Evolutionary conservation across 2,113 vertebrate genomes (phyloP).

Genomic region (Castor canadensis): DNA sequence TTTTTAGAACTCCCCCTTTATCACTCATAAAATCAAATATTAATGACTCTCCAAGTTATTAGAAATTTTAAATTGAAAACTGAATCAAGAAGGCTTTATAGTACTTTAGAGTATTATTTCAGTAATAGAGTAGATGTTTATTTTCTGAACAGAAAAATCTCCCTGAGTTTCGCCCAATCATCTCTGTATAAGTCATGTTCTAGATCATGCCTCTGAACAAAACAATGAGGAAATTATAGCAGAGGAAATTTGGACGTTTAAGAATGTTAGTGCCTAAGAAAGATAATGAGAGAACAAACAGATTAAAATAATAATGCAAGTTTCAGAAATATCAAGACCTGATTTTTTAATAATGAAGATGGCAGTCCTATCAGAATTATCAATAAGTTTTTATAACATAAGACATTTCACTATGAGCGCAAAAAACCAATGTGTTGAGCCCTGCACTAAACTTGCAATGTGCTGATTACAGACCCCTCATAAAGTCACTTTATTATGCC

Average conservation of each 20-base stretch:
- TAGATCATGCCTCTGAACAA: slow-evolving; percentile 47
- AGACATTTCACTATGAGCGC: slow-evolving; percentile 46
- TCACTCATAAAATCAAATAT: slow-evolving; percentile 21
- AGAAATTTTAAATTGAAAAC: slow-evolving; percentile 4
- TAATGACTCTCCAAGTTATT: background rate
- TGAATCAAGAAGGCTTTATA: background rate
- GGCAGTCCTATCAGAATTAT: slow-evolving; percentile 59
- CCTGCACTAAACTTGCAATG: slow-evolving; percentile 49
- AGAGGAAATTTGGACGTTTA: slow-evolving; percentile 48
- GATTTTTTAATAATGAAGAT: slow-evolving; percentile 62
- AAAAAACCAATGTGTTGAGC: slow-evolving; percentile 58
- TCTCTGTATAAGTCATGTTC: slow-evolving; percentile 41
- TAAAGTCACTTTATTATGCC: slow-evolving; percentile 52
- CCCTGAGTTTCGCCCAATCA: slow-evolving; percentile 34
- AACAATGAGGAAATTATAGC: slow-evolving; percentile 63
- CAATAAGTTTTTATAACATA: slow-evolving; percentile 68
- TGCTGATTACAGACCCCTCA: slow-evolving; percentile 40
- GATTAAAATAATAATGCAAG: slow-evolving; percentile 73
- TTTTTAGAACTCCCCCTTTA: background rate
- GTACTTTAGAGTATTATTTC: background rate
- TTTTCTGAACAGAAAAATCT: slow-evolving; percentile 55
- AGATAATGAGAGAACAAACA: slow-evolving; percentile 51
- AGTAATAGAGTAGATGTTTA: slow-evolving; percentile 59
- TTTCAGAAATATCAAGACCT: slow-evolving; percentile 63
- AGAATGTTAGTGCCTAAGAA: slow-evolving; percentile 41